Evolutionary conservation across 2,797 vertebrate genomes (phyloP).

Genomic region (Crenuchus spilurus): DNA sequence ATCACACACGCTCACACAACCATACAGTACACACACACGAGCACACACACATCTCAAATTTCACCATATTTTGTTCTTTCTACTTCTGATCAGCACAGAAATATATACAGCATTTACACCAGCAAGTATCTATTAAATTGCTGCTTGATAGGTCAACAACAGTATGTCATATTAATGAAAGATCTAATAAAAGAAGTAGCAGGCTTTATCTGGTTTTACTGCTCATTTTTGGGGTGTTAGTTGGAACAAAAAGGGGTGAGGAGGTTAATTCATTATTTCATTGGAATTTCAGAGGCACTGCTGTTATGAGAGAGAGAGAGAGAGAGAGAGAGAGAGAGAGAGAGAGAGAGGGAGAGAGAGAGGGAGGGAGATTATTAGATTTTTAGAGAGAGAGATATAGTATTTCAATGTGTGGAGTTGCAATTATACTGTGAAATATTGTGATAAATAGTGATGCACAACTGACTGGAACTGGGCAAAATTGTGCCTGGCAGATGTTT

Average conservation of each 20-base stretch:
- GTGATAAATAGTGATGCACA: too few relatives aligned
- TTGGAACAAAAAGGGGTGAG: neutral
- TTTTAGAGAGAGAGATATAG: too few relatives aligned
- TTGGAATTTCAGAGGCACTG: neutral
- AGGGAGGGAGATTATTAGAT: too few relatives aligned
- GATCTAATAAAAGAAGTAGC: neutral
- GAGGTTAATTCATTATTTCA: neutral
- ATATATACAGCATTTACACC: conserved; percentile 4
- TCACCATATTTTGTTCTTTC: conserved; percentile 1
- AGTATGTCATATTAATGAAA: neutral
- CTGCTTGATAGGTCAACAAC: neutral
- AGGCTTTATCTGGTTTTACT: neutral
- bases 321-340: neutral
- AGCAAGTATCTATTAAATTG: neutral
- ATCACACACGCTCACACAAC: conserved; percentile 32
- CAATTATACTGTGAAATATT: too few relatives aligned
- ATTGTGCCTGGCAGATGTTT: too few relatives aligned
- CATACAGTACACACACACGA: neutral
- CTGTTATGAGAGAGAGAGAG: too few relatives aligned
- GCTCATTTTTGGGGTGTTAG: neutral
- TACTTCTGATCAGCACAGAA: neutral
- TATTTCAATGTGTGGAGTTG: too few relatives aligned
- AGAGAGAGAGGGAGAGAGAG: too few relatives aligned
- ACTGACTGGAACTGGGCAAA: too few relatives aligned
- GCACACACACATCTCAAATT: neutral